phyloP scores from a whole-genome alignment of 2,113 vertebrate genomes.

The Colistium nudipinnis region DNA sequence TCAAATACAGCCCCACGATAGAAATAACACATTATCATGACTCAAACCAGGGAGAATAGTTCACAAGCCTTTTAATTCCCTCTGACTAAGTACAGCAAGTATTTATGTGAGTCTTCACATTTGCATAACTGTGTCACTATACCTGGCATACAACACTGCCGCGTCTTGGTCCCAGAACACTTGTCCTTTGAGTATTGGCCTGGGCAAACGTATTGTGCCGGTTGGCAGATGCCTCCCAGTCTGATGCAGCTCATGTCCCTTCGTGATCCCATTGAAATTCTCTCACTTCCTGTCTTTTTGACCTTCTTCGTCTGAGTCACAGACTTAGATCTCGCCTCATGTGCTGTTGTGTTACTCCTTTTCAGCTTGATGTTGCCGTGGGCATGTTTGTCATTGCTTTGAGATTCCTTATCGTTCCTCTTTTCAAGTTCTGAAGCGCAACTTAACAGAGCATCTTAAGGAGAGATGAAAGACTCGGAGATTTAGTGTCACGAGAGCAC shows the following conservation, averaged over 20 bases:
- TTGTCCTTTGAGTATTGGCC: conserved; percentile 65
- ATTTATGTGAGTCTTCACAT: neutral
- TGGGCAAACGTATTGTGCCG: conserved; percentile 52
- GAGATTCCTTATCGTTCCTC: conserved; percentile 9
- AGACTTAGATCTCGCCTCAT: conserved; percentile 7
- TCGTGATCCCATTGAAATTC: neutral
- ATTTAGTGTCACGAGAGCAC: conserved; percentile 12
- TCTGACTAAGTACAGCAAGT: neutral
- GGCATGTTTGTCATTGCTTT: conserved; percentile 13
- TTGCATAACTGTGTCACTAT: neutral
- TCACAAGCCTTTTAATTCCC: neutral
- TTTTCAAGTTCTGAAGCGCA: conserved; percentile 35
- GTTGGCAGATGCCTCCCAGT: conserved; percentile 68
- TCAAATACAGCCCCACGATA: neutral
- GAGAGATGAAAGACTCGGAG: conserved; percentile 20
- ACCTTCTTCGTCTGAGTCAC: conserved; percentile 20
- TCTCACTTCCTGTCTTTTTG: conserved; percentile 24
- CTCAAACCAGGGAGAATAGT: neutral
- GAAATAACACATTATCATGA: conserved; percentile 10
- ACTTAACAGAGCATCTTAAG: conserved; percentile 49
- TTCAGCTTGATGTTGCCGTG: conserved; percentile 23
- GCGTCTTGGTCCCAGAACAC: conserved; percentile 32
- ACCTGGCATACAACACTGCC: conserved; percentile 71
- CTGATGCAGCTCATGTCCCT: conserved; percentile 46
- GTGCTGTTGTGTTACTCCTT: conserved; percentile 27